phyloP scores from a whole-genome alignment of 2,797 vertebrate genomes.

The Platalea minor region DNA sequence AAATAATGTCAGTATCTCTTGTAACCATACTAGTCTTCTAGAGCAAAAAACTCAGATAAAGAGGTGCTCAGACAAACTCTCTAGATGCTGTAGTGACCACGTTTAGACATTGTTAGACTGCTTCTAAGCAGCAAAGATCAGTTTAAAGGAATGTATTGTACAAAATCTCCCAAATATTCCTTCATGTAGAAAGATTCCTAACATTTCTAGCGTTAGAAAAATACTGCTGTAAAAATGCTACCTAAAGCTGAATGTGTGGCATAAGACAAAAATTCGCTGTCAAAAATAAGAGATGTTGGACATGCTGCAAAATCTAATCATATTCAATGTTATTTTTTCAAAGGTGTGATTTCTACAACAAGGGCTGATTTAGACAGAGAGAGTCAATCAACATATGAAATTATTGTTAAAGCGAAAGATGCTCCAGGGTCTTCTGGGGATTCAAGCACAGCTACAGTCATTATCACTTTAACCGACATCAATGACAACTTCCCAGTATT shows the following conservation, averaged over 20 bases:
- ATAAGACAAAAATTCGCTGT: background rate
- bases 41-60: background rate
- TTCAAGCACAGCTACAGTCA: constrained; percentile 82
- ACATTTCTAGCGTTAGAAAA: background rate
- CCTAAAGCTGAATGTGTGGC: background rate
- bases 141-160: background rate
- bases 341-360: constrained; percentile 83
- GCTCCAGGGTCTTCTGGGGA: constrained; percentile 71
- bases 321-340: background rate
- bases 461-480: constrained; percentile 82
- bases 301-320: background rate
- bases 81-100: background rate
- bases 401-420: constrained; percentile 87
- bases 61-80: background rate
- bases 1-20: background rate
- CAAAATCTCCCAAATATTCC: background rate
- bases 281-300: background rate
- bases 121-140: background rate
- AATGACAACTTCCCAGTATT: constrained; percentile 93
- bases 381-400: constrained; percentile 75
- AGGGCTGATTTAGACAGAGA: constrained; percentile 85
- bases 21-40: background rate
- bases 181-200: background rate
- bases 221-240: background rate
- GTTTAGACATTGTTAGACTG: background rate